phyloP scores from a whole-genome alignment of 2,113 vertebrate genomes.

The Tichodroma muraria region DNA sequence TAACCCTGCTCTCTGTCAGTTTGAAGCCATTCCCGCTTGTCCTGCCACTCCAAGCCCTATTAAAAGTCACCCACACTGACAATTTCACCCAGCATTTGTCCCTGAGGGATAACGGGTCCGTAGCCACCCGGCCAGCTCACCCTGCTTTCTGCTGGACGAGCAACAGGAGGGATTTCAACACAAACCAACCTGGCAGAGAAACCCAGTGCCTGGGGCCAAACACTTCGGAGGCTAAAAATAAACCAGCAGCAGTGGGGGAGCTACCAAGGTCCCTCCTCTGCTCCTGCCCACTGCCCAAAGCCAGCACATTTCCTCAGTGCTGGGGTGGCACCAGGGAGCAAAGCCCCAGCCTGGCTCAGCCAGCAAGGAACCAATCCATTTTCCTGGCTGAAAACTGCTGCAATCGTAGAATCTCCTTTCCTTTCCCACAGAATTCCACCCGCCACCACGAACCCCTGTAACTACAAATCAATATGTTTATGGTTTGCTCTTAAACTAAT shows the following conservation, averaged over 20 bases:
- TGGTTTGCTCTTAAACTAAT: conserved; percentile 42
- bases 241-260: background rate
- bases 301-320: background rate
- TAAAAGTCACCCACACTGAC: background rate
- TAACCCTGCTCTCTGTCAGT: background rate
- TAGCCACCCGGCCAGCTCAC: background rate
- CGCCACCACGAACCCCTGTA: background rate
- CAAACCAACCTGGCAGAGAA: background rate
- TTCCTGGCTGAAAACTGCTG: background rate
- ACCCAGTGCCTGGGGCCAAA: background rate
- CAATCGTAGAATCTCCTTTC: background rate
- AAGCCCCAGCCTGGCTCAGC: background rate
- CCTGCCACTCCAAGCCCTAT: background rate
- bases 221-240: background rate
- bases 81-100: background rate
- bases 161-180: conserved; percentile 16
- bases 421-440: background rate
- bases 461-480: conserved; percentile 30
- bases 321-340: fast-evolving
- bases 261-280: background rate
- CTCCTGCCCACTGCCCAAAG: background rate
- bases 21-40: background rate
- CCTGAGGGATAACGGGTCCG: fast-evolving
- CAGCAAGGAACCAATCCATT: background rate
- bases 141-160: background rate